Base-by-base conservation (phyloP, 1,140 invertebrate genomes). In the Bombus pyrosoma region DNA sequence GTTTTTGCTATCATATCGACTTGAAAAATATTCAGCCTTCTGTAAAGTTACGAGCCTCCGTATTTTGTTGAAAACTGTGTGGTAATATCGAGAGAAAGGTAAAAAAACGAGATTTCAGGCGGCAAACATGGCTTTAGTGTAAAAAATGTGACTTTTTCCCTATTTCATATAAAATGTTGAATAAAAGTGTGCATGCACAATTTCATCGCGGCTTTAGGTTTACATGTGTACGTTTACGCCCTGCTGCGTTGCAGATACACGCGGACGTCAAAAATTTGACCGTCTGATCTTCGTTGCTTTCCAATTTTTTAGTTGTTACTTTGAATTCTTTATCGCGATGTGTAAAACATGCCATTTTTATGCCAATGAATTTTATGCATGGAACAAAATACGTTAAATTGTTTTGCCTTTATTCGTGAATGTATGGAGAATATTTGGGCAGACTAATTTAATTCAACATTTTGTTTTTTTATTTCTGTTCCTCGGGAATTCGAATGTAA, bases 271-370 rank as follows among this genome's bases (percentile, higher is more conserved):
- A 83, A 75, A 83, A 76, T 37, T 43, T 32, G 34, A 68, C 72
- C 53, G 76, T 62, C 62, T 37, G 47, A 76, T 53, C 34, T 76
- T 76, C 37, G 34, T 53, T 22, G n/a, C 57, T 66, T 76, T 62
- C 34, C 32, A 64, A 76, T 66, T 76, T 83, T 76, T 77, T 47
- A 47, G 5, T n/a, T 4, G 41, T 15, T 28, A 22, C 28, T 53
- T 39, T 77, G 34, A 72, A 41, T 41, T 59, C 22, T 39, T 62
- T 41, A 15, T 39, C 9, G 18, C 22, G 37, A 28, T 15, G 59
- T 34, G 72, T 22, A 22, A 47, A n/a, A 53, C 9, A 2, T 4
- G 18, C 12, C 32, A 53, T 57, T 75, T 41, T 53, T 6, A n/a
- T 10, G 9, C 28, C n/a, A 75, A 34, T 34, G 2, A 53, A 71